These are phyloP conservation scores for Solenodon paradoxus DNA, from an alignment of 2,113 vertebrate species.

Conservation along the genomic window DNA sequence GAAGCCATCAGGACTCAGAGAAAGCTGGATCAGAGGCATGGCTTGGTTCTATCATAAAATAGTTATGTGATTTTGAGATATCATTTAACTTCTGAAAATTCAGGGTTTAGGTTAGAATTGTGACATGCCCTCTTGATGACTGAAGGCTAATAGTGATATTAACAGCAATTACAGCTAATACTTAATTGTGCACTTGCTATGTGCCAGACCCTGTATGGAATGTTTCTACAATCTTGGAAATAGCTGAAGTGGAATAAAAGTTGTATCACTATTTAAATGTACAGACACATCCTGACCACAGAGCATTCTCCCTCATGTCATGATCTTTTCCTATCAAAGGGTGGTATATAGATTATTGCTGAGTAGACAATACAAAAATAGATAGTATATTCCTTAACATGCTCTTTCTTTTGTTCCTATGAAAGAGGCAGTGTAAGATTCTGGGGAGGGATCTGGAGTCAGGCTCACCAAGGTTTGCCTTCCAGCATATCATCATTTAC, in stretches of 20 bases:
- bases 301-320: background rate
- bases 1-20: background rate
- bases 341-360: background rate
- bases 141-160: background rate
- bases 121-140: background rate
- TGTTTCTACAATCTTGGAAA: background rate
- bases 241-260: background rate
- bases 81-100: background rate
- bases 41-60: background rate
- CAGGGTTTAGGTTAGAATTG: background rate
- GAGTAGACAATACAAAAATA: background rate
- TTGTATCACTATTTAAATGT: background rate
- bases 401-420: background rate
- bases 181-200: background rate
- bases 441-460: background rate
- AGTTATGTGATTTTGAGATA: background rate
- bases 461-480: accelerated
- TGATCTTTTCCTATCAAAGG: background rate
- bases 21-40: background rate
- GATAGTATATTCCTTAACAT: too few species aligned
- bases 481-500: accelerated
- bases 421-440: background rate
- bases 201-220: too few species aligned
- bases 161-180: background rate
- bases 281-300: background rate